phyloP scores from a whole-genome alignment of 2,888 invertebrate species.

The Drosophila setosimentum region DNA sequence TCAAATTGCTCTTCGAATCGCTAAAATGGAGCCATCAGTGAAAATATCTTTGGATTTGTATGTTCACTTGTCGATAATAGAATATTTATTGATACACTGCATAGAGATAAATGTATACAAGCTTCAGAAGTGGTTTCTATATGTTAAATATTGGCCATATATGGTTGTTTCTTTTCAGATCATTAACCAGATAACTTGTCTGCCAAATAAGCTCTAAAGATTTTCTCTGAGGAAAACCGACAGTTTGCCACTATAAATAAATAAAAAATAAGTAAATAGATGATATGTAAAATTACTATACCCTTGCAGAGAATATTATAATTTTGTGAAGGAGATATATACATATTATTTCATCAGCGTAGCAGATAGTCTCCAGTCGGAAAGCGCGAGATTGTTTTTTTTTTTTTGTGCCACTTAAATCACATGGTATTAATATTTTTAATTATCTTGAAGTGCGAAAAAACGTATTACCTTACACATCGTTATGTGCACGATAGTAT shows the following conservation, averaged over 20 bases:
- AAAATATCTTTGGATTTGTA: slow-evolving; percentile 45
- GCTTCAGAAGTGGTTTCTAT: slow-evolving; percentile 3
- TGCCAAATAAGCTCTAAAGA: neutral
- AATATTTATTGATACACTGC: slow-evolving; percentile 47
- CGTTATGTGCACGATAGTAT: neutral
- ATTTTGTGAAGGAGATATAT: neutral
- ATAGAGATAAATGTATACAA: slow-evolving; percentile 2
- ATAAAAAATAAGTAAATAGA: neutral
- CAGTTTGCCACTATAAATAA: neutral
- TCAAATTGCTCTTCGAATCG: slow-evolving; percentile 68
- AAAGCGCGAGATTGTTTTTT: no score
- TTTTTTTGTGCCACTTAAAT: neutral
- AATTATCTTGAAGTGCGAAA: neutral
- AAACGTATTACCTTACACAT: slow-evolving; percentile 8
- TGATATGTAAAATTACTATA: neutral
- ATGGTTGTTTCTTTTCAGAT: neutral
- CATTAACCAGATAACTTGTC: slow-evolving; percentile 1
- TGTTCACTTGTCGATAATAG: slow-evolving; percentile 42
- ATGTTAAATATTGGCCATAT: slow-evolving; percentile 11
- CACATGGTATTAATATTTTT: neutral
- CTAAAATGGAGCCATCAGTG: slow-evolving; percentile 72
- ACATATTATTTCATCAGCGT: neutral
- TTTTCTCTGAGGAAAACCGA: neutral
- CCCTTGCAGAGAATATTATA: neutral
- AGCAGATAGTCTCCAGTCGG: neutral